These are phyloP conservation scores for Tenthredo amoena DNA, from an alignment of 2,888 invertebrate genomes.

Conservation along the genomic window DNA sequence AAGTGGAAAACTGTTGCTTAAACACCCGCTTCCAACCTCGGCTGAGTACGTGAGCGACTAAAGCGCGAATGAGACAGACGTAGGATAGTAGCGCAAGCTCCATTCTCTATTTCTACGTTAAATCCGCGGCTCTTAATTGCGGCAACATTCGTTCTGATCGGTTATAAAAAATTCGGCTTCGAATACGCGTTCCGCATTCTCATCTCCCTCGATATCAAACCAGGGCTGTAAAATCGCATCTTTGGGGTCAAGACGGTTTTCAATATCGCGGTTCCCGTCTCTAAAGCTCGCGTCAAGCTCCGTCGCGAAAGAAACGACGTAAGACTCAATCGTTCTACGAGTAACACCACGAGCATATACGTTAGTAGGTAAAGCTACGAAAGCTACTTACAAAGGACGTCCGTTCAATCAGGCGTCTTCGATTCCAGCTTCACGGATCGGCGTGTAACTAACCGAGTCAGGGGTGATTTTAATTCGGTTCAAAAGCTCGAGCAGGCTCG, in stretches of 20 bases:
- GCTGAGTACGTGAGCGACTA: neutral
- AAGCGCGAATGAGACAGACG: neutral
- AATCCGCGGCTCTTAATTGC: neutral
- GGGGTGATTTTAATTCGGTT: constrained; percentile 18
- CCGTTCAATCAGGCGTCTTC: neutral
- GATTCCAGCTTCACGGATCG: neutral
- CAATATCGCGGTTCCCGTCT: neutral
- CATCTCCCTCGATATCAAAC: neutral
- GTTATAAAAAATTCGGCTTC: neutral
- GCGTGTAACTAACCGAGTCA: neutral
- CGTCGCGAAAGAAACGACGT: neutral
- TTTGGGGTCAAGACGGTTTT: too few relatives aligned
- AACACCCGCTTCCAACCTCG: neutral
- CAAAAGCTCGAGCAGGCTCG: neutral
- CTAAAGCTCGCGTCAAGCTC: neutral
- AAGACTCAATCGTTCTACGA: neutral
- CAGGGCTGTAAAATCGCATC: neutral
- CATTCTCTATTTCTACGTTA: neutral
- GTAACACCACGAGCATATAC: neutral
- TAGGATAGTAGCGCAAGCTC: neutral
- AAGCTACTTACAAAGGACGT: neutral
- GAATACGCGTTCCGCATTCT: neutral
- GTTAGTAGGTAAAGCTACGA: neutral
- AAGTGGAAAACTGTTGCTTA: constrained; percentile 37
- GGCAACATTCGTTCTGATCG: neutral